Conservation (phyloP, 2,113 vertebrate species). For the Anseranas semipalmata region DNA sequence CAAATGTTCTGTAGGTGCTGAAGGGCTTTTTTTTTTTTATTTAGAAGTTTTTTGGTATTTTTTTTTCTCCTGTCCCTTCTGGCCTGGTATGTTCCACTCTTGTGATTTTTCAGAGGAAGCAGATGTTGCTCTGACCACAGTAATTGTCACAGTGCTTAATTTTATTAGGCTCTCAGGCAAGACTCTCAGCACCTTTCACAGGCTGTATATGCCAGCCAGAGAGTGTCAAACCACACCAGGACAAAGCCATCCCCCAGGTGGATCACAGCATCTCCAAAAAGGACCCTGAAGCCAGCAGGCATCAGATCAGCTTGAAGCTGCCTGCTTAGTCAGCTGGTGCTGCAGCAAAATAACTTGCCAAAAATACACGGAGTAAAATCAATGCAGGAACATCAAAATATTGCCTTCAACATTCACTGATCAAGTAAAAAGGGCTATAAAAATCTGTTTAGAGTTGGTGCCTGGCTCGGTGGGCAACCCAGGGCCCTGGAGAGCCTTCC, state of each 20-base stretch:
- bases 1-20: background rate
- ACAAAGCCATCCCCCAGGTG: background rate
- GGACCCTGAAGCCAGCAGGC: background rate
- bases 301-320: background rate
- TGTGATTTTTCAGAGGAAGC: slow-evolving; percentile 1
- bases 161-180: background rate
- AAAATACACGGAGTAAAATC: background rate
- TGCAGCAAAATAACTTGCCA: background rate
- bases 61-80: background rate
- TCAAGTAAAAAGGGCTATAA: background rate
- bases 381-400: background rate
- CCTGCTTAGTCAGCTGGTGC: background rate
- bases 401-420: background rate
- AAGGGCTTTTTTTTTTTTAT: background rate
- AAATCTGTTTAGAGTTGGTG: background rate
- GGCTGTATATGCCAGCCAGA: background rate
- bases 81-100: background rate
- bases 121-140: slow-evolving; percentile 9
- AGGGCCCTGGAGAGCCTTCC: background rate
- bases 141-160: background rate
- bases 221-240: background rate
- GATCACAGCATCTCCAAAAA: background rate
- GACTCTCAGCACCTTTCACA: background rate
- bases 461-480: background rate
- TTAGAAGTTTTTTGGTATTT: background rate